A percentile compares a stretch with the other conserved stretches of the same genome.
Evolutionary conservation across 2,797 vertebrate species (phyloP).

Genomic region (Menidia menidia): DNA sequence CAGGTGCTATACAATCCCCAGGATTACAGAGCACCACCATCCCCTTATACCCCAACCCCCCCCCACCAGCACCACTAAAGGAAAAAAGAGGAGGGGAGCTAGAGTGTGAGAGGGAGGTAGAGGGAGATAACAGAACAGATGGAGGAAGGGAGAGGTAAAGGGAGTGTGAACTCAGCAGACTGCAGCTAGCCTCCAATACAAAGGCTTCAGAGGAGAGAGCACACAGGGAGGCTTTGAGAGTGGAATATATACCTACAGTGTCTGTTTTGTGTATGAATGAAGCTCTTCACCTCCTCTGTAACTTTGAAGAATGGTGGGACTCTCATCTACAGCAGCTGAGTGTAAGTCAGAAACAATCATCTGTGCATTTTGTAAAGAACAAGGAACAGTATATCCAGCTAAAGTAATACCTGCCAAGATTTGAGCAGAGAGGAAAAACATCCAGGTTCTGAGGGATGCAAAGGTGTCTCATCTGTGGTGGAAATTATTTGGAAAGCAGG

Average conservation of each 20-base stretch:
- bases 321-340: conserved; percentile 71
- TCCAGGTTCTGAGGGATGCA: neutral
- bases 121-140: conserved; percentile 76
- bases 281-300: conserved; percentile 9
- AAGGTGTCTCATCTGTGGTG: conserved; percentile 1
- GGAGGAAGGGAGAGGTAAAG: conserved; percentile 71
- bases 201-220: conserved; percentile 49
- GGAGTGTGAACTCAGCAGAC: conserved; percentile 66
- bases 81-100: conserved; percentile 57
- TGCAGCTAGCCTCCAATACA: conserved; percentile 57
- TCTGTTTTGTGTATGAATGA: conserved; percentile 52
- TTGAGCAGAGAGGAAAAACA: neutral
- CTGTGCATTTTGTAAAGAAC: neutral
- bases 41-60: conserved; percentile 39
- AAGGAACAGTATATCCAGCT: conserved; percentile 12
- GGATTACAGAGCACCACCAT: conserved; percentile 65
- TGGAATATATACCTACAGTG: conserved; percentile 45
- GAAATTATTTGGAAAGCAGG: neutral
- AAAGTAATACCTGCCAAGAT: neutral
- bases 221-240: conserved; percentile 38
- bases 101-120: conserved; percentile 53
- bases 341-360: conserved; percentile 59
- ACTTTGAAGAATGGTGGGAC: conserved; percentile 73
- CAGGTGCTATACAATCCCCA: conserved; percentile 77
- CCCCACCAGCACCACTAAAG: conserved; percentile 31